Conservation (phyloP, 2,113 vertebrate genomes). For the Sciurus niger region DNA sequence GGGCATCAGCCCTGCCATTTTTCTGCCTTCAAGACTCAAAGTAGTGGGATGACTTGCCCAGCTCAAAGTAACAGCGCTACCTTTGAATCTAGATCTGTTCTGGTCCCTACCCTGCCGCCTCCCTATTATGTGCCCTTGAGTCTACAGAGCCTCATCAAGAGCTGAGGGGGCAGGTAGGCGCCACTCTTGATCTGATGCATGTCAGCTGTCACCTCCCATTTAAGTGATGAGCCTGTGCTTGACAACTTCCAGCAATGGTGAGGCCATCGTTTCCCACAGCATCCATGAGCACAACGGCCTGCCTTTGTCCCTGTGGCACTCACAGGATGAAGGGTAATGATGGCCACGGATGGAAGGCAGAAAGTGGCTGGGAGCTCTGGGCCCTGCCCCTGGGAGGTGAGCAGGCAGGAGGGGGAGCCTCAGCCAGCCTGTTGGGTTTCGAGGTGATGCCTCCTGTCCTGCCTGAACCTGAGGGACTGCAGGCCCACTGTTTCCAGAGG, state of each 20-base stretch:
- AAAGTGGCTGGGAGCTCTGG: not conserved
- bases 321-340: not conserved
- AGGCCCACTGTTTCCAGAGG: not conserved
- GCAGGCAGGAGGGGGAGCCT: not conserved
- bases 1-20: not conserved
- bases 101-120: not conserved
- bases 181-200: not conserved
- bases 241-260: not conserved
- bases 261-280: not conserved
- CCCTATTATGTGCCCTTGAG: not conserved
- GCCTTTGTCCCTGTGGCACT: not conserved
- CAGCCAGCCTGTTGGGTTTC: not conserved
- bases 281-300: not conserved
- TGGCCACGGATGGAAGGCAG: not conserved
- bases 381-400: too few species aligned
- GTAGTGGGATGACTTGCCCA: not conserved
- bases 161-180: not conserved
- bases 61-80: not conserved
- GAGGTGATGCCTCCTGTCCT: not conserved
- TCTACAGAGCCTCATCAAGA: not conserved
- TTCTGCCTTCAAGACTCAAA: not conserved
- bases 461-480: not conserved
- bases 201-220: not conserved
- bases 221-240: not conserved
- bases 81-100: not conserved